Base-by-base conservation (phyloP, 2,888 invertebrate genomes). In the Machimus rusticus region DNA sequence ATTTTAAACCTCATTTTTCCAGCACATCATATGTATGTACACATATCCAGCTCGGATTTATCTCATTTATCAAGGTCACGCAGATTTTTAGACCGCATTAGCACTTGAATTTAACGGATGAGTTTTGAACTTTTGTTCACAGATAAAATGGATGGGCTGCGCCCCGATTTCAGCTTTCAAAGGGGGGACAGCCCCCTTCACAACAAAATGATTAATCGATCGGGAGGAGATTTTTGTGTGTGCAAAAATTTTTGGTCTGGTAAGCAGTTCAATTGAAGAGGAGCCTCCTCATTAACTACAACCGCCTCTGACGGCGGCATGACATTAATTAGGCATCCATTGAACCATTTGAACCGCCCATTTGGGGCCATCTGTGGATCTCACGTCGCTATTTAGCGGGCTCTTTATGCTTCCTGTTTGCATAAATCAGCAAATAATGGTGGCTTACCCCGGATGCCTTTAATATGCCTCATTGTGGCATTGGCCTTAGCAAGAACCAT, bases 181-280 rank as follows among this genome's bases (percentile, higher is more conserved):
- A 1, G 5, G 55, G 55, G 31, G 16, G 78, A 23, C 16, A 19
- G 12, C 66, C 14, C 37, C 37, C 57, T 19, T 12, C 39, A 19
- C 37, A 37, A 66, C 66, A 66, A 51, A 57, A 34, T 84, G 82
- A 84, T 84, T 84, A 84, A 84, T 84, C 66, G 82, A 84, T 84
- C 66, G 82, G 39, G 37, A 82, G 82, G 66, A 82, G 82, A 46
- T 19, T 23, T 43, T 46, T 46, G 79, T 76, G 9, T 37, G 37
- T 76, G 43, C 79, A 19, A 66, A 66, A 28, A 79, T 51, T 51
- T 51, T 31, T 79, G 51, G 66, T 37, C 66, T 66, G 28, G 66
- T 84, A 84, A 84, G 39, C 82, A 84, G 4, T 19, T 66, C 39
- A 66, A 6, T 28, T 23, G 28, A n/a, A 51, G 51, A 51, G 66